phyloP scores from a whole-genome alignment of 1,140 invertebrate species.

The Tenebrio molitor region DNA sequence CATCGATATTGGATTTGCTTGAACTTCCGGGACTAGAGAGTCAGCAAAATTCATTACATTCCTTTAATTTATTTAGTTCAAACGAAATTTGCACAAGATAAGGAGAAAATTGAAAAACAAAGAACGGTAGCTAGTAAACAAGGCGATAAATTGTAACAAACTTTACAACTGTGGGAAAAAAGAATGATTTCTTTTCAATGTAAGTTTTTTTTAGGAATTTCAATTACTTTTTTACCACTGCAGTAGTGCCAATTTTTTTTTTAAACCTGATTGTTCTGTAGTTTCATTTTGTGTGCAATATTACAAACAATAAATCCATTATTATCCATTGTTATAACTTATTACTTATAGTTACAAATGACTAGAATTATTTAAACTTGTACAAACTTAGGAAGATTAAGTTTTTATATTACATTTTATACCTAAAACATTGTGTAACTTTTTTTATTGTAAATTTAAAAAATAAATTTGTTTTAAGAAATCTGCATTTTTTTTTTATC shows the following conservation, averaged over 20 bases:
- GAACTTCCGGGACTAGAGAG: constrained; percentile 78
- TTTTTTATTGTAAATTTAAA: too few species aligned
- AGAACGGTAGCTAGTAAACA: constrained; percentile 66
- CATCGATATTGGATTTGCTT: constrained; percentile 91
- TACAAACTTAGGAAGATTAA: neutral
- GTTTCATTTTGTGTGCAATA: constrained; percentile 7
- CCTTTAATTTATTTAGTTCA: constrained; percentile 94
- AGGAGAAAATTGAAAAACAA: constrained; percentile 71
- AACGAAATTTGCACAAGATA: constrained; percentile 79
- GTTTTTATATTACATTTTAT: too few species aligned
- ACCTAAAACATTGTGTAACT: too few species aligned
- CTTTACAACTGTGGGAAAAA: constrained; percentile 91
- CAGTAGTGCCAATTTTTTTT: constrained; percentile 96
- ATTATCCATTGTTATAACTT: neutral
- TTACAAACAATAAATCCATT: neutral
- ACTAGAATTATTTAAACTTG: neutral
- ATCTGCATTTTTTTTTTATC: too few species aligned
- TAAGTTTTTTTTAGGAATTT: constrained; percentile 80
- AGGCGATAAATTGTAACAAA: constrained; percentile 93
- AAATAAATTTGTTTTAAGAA: too few species aligned
- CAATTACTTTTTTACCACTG: constrained; percentile 92
- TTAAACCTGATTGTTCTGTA: constrained; percentile 48
- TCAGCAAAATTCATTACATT: constrained; percentile 94
- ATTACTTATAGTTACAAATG: constrained; percentile 18
- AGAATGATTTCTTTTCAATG: constrained; percentile 83